Evolutionary conservation across 1,140 invertebrate species (phyloP).

Genomic region (Aphelinus certus): DNA sequence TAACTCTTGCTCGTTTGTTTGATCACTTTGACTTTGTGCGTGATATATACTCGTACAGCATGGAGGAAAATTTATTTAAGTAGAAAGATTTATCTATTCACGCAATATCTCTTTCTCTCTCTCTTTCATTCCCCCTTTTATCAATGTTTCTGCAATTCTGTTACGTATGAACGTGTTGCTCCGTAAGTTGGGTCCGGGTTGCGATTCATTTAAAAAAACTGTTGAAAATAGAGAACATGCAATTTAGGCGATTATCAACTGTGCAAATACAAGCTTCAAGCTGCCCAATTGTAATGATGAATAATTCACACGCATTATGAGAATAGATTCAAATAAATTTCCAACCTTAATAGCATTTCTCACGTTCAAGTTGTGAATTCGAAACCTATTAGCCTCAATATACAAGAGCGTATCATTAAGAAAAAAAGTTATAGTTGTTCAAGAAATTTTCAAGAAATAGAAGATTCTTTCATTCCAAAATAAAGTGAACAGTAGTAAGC

Average conservation of each 20-base stretch:
- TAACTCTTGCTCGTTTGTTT: constrained; percentile 35
- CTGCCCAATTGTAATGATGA: neutral
- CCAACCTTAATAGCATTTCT: too few relatives aligned
- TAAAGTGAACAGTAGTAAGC: constrained; percentile 1
- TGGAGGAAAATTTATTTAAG: constrained; percentile 27
- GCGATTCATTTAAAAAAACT: constrained; percentile 63
- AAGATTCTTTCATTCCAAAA: neutral
- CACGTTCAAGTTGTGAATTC: too few relatives aligned
- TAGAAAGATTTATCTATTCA: constrained; percentile 25
- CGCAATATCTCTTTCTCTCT: constrained; percentile 20
- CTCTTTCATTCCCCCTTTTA: constrained; percentile 15
- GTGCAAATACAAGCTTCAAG: constrained; percentile 65
- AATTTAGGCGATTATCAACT: constrained; percentile 54
- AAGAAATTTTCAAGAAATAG: too few relatives aligned
- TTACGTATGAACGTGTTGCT: constrained; percentile 37
- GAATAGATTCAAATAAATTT: too few relatives aligned
- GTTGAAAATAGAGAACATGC: constrained; percentile 61
- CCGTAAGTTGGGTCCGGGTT: constrained; percentile 52
- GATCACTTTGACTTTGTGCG: constrained; percentile 6
- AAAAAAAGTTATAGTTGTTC: too few relatives aligned
- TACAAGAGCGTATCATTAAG: too few relatives aligned
- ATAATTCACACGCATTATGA: too few relatives aligned
- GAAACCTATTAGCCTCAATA: too few relatives aligned
- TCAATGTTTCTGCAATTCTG: constrained; percentile 33
- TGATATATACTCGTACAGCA: constrained; percentile 11